Percentiles rank a stretch among this genome's conserved stretches.
Evolutionary conservation across 2,797 vertebrate genomes (phyloP).

Genomic region (Cirrhinus mrigala): DNA sequence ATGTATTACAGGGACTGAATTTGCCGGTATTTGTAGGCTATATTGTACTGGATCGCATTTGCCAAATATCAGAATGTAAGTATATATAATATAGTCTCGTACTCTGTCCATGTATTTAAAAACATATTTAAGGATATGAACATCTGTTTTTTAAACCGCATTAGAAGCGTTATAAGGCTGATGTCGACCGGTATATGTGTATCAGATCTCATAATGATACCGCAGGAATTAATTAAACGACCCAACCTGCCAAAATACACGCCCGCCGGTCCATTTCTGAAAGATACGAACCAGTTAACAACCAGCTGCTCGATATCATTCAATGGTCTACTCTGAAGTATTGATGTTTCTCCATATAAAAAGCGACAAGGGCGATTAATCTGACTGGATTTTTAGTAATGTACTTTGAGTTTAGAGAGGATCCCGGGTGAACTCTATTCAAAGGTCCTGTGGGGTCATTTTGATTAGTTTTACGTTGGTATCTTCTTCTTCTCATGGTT

Average conservation of each 20-base stretch:
- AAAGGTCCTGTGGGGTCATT: background rate
- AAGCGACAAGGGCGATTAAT: conserved; percentile 65
- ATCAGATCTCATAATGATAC: background rate
- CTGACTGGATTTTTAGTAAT: conserved; percentile 36
- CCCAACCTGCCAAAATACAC: conserved; percentile 3
- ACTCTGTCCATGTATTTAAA: background rate
- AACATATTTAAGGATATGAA: background rate
- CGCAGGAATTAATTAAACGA: background rate
- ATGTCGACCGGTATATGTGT: background rate
- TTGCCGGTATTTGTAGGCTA: background rate
- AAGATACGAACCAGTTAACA: conserved; percentile 45
- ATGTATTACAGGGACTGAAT: background rate
- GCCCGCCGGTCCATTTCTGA: conserved; percentile 23
- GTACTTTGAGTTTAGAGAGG: conserved; percentile 5
- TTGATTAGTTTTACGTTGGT: background rate
- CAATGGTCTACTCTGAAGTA: conserved; percentile 60
- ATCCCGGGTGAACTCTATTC: background rate
- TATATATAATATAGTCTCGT: background rate
- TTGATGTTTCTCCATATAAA: conserved; percentile 71
- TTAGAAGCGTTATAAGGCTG: background rate
- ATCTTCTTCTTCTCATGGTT: background rate
- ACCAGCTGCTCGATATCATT: conserved; percentile 63
- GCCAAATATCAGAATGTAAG: background rate
- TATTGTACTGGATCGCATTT: background rate
- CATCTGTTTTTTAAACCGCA: background rate